Base-by-base conservation (phyloP, 2,888 invertebrate genomes). In the Liodrosophila aerea region DNA sequence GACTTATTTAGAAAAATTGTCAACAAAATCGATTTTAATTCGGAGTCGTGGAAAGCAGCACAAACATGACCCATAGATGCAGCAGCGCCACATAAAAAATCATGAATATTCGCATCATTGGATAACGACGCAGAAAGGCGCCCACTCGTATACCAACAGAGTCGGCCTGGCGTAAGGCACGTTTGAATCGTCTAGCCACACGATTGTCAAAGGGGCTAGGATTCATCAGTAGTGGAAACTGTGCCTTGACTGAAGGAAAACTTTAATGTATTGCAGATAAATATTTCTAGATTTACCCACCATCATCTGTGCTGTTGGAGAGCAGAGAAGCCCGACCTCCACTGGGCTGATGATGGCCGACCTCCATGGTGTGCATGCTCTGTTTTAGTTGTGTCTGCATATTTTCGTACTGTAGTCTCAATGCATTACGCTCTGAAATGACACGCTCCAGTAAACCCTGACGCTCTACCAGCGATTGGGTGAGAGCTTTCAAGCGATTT, bases 31-130 rank as follows among this genome's bases (percentile, higher is more conserved):
- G n/a, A n/a, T n/a, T n/a, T 83, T 56, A 87, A 46, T 87, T 85
- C 33, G 88, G 88, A 4, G 89, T 87, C 2, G 94, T 95, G 3
- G 95, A 94, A 54, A 95, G 91, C 50, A 96, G 90, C 12, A 96
- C 95, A 46, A 95, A 92, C 88, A 95, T 92, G 46, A 96, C 95
- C 96, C 96, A 96, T 13, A 96, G 89, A 88, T 96, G 96, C 9
- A 97, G 91, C 46, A 95, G 90, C n/a, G 94, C 96, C 92, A 97
- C 95, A 88, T 97, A 97, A 77, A 94, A 90, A 62, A 97, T 92
- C n/a, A 97, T 93, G 87, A 95, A 93, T 58, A 96, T 93, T 78
- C 97, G 92, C 57, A 96, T 94, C 40, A 95, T 89, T 0, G 97
- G 97, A 90, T 97, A 95, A 57, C 96, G 91, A 57, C 95, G 92